phyloP scores from a whole-genome alignment of 2,113 vertebrate genomes.

The Paramormyrops kingsleyae region DNA sequence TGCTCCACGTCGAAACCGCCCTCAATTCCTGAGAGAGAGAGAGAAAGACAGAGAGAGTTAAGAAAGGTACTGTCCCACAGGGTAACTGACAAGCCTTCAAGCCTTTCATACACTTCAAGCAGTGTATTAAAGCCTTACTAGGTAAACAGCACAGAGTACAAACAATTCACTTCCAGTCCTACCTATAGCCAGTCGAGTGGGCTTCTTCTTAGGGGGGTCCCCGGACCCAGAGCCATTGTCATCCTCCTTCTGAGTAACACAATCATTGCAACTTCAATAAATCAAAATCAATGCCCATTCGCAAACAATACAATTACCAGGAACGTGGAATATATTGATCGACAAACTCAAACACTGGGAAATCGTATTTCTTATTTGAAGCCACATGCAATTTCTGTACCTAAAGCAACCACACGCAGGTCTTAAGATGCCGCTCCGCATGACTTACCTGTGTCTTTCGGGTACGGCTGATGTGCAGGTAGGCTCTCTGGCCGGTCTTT shows the following conservation, averaged over 20 bases:
- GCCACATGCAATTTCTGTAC: not conserved
- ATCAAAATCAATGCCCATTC: not conserved
- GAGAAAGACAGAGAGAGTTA: not conserved
- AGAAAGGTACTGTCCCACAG: not conserved
- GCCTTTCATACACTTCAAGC: not conserved
- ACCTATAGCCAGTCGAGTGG: conserved; percentile 94
- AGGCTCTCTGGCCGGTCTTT: conserved; percentile 85
- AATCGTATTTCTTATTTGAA: not conserved
- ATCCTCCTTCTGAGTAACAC: conserved; percentile 70
- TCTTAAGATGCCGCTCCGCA: not conserved
- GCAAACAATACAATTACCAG: not conserved
- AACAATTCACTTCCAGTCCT: conserved; percentile 31
- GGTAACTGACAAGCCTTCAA: conserved; percentile 11
- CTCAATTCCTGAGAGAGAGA: conserved; percentile 74
- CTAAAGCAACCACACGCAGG: not conserved
- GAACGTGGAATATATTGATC: not conserved
- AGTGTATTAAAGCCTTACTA: not conserved
- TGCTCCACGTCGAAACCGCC: conserved; percentile 95
- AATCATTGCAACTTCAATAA: not conserved
- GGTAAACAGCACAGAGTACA: not conserved
- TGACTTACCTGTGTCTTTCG: conserved; percentile 70
- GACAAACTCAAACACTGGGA: not conserved
- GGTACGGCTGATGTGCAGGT: conserved; percentile 83
- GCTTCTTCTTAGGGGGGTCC: conserved; percentile 95
- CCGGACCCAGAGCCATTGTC: conserved; percentile 75